Percentiles rank a stretch among this genome's conserved stretches.
phyloP scores from a whole-genome alignment of 2,113 vertebrate genomes.

The Protomyctophum bolini region DNA sequence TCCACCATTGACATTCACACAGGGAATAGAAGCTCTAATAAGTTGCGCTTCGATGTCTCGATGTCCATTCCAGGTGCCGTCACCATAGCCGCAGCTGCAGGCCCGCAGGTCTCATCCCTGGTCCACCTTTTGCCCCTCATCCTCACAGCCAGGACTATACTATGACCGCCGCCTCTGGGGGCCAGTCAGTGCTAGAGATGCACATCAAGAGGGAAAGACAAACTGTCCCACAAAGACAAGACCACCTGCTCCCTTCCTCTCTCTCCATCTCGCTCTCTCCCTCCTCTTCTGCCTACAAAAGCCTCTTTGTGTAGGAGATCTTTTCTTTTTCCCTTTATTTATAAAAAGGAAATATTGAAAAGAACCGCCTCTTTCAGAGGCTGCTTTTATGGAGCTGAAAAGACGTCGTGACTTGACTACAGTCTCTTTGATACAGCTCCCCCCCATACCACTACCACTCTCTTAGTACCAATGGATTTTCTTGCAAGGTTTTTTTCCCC shows the following conservation, averaged over 20 bases:
- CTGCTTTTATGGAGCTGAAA: conserved; percentile 56
- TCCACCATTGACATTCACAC: not conserved
- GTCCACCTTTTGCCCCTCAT: conserved; percentile 85
- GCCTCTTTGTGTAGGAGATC: conserved; percentile 46
- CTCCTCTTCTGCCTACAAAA: conserved; percentile 43
- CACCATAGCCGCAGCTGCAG: conserved; percentile 82
- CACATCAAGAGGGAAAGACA: conserved; percentile 37
- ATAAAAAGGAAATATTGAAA: conserved; percentile 55
- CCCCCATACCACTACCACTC: not conserved
- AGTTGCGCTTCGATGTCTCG: conserved; percentile 4
- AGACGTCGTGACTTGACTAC: conserved; percentile 44
- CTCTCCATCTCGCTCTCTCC: conserved; percentile 34
- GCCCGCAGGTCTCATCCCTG: conserved; percentile 77
- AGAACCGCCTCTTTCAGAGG: conserved; percentile 51
- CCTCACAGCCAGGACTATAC: conserved; percentile 84
- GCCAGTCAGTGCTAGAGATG: conserved; percentile 24
- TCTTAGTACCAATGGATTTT: conserved; percentile 48
- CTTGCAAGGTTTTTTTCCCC: conserved; percentile 29
- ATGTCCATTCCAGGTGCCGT: conserved; percentile 80
- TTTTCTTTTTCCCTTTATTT: conserved; percentile 33
- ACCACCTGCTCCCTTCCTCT: conserved; percentile 39
- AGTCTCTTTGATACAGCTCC: conserved; percentile 41
- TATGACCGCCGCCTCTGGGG: conserved; percentile 71
- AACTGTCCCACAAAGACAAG: conserved; percentile 53
- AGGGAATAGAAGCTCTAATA: too few species aligned